phyloP scores from a whole-genome alignment of 2,113 vertebrate species.

The Peromyscus californicus region DNA sequence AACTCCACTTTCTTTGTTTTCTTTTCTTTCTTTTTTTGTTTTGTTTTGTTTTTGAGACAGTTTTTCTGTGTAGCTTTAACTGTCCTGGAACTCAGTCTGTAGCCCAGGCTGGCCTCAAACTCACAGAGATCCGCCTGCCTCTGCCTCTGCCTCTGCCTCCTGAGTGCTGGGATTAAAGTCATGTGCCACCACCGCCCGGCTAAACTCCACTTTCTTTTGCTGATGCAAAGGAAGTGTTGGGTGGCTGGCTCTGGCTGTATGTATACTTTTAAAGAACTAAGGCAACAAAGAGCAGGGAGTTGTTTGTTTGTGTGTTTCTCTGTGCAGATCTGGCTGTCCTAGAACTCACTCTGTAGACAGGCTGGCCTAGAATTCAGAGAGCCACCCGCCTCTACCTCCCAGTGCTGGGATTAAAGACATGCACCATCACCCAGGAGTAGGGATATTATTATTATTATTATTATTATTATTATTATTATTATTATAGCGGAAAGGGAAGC shows the following conservation, averaged over 20 bases:
- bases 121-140: neutral
- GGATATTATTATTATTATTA: neutral
- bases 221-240: neutral
- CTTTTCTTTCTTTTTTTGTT: neutral
- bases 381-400: too few species aligned
- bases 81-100: neutral
- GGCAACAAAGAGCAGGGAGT: neutral
- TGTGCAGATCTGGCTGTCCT: neutral
- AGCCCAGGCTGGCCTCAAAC: neutral
- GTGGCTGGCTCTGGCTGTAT: neutral
- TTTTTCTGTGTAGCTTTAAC: neutral
- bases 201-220: slow-evolving; percentile 7
- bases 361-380: neutral
- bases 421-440: too few species aligned
- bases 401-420: too few species aligned
- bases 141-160: neutral
- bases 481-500: neutral
- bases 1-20: neutral
- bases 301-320: neutral
- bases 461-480: neutral
- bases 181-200: rapidly evolving
- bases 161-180: neutral
- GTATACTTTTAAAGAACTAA: neutral
- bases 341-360: neutral
- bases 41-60: neutral